Evolutionary conservation across 2,797 vertebrate species (phyloP), one percentile per base, ranked within the genome.

Genomic region (Sus cebifrons): DNA sequence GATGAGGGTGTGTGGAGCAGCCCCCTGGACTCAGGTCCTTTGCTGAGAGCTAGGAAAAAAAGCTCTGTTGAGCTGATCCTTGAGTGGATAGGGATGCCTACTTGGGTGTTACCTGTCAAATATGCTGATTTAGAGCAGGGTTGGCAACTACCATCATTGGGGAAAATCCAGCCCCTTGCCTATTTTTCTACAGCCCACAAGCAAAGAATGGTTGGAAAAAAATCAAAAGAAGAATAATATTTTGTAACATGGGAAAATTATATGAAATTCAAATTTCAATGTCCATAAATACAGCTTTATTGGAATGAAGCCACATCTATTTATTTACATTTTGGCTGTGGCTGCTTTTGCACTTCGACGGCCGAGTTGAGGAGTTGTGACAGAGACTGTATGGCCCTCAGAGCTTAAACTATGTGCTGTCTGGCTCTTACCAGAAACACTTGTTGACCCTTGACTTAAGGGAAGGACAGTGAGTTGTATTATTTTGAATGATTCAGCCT

Each of bases 201-300:
- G 44, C 67, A 86, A 85, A 93, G 73, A 86, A 74, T 92, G 21
- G 40, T 87, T 74, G 62, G 83, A 52, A 75, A 67, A 86, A 96
- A 91, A 93, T 90, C 32, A 85, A 93, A 97, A 86, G n/a, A 52
- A 32, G 67, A 87, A 68, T 67, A 96, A 40, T 96, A 82, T 88
- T 96, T 94, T 86, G 78, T 89, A 92, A 85, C 79, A 91, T 40
- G 52, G 82, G 77, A 91, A 93, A 40, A 84, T 86, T 86, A 71
- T 81, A 86, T 91, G 93, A 91, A 96, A 96, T 97, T 96, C 84
- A 97, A 71, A 89, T 96, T 95, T 90, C 36, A 84, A 58, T 60
- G 67, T 44, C 73, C 64, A 62, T 93, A 98, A 96, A 97, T 96
- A 91, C 94, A 95, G 67, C 89, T 95, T 92, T 74, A 60, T 89